Percentiles rank a stretch among this genome's conserved stretches.
Evolutionary conservation across 2,888 invertebrate genomes (phyloP).

Genomic region (Himalopsyche anomala): DNA sequence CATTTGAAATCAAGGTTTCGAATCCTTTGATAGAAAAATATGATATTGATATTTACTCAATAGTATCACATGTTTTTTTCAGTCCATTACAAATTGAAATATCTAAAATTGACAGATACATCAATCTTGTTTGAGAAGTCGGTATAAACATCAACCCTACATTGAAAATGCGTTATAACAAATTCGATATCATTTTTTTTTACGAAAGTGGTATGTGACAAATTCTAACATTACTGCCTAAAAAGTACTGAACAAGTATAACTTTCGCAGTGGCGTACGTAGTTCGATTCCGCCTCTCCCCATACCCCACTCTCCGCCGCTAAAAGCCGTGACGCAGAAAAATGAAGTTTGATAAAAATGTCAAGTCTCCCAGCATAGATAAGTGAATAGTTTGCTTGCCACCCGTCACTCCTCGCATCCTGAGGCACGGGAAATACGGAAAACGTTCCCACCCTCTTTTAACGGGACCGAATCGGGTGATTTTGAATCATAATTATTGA

Average conservation of each 20-base stretch:
- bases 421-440: slow-evolving; percentile 20
- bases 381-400: slow-evolving; percentile 53
- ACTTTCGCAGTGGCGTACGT: slow-evolving; percentile 17
- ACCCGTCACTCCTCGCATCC: slow-evolving; percentile 42
- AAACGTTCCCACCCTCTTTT: not conserved
- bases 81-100: too few relatives aligned
- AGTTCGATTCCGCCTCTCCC: not conserved
- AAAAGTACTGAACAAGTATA: slow-evolving; percentile 9
- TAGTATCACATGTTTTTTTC: too few relatives aligned
- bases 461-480: not conserved
- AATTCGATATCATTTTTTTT: too few relatives aligned
- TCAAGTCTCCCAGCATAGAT: slow-evolving; percentile 45
- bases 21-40: too few relatives aligned
- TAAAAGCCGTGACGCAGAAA: slow-evolving; percentile 44
- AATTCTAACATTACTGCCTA: not conserved
- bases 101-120: too few relatives aligned
- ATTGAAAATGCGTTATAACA: too few relatives aligned
- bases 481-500: too few relatives aligned
- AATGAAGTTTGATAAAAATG: slow-evolving; percentile 53
- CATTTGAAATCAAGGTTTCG: too few relatives aligned
- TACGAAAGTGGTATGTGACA: not conserved
- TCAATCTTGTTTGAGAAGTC: too few relatives aligned
- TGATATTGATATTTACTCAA: too few relatives aligned
- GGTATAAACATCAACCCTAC: too few relatives aligned
- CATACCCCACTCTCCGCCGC: not conserved